These are phyloP conservation scores for Eidolon dupreanum DNA, from an alignment of 2,797 vertebrate species.

Conservation along the genomic window DNA sequence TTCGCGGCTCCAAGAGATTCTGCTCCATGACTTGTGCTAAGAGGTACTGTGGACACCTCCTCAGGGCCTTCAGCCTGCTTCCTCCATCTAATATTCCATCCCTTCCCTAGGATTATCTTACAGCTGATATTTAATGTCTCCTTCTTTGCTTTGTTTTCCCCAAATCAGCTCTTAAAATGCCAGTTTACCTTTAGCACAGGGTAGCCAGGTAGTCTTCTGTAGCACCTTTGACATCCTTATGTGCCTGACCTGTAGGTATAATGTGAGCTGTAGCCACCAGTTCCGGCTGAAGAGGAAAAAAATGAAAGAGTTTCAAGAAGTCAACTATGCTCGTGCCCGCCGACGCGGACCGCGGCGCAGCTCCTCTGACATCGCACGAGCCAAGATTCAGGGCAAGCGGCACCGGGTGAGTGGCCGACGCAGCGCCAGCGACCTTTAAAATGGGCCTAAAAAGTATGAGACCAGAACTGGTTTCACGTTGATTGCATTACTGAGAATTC, in stretches of 20 bases:
- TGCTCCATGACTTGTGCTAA: constrained; percentile 98
- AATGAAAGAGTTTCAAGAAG: constrained; percentile 87
- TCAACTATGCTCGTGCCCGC: constrained; percentile 86
- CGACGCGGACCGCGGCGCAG: constrained; percentile 92
- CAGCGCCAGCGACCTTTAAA: not conserved
- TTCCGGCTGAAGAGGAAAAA: constrained; percentile 94
- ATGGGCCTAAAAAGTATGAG: not conserved
- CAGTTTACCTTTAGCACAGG: constrained; percentile 16
- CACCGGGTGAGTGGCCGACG: constrained; percentile 84
- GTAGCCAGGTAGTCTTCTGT: not conserved
- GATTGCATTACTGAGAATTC: not conserved
- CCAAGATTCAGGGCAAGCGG: constrained; percentile 93
- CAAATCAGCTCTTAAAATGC: not conserved
- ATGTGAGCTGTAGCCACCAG: constrained; percentile 97
- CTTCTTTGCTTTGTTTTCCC: not conserved
- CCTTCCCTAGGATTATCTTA: not conserved
- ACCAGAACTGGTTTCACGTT: not conserved
- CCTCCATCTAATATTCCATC: not conserved
- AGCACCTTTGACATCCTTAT: not conserved
- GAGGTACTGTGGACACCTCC: constrained; percentile 87
- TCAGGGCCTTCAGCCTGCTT: not conserved
- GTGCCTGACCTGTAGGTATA: constrained; percentile 89
- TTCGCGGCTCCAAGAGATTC: constrained; percentile 97
- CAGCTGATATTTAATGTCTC: not conserved
- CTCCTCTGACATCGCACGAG: constrained; percentile 91